Evolutionary conservation across 2,888 invertebrate species (phyloP), one percentile per base, ranked within the genome.

Genomic region (Nomada fucata): DNA sequence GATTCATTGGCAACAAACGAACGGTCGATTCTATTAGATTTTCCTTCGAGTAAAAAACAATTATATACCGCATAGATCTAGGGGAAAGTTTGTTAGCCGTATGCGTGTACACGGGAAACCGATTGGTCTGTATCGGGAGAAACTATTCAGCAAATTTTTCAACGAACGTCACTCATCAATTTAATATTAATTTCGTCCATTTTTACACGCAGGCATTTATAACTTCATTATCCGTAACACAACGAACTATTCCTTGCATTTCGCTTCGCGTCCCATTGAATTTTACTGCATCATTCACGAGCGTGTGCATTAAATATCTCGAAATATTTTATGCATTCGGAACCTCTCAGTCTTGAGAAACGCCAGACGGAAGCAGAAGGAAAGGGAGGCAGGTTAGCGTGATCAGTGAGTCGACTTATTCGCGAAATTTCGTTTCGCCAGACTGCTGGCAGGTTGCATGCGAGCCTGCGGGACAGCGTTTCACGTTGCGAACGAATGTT

Each of bases 401-500:
- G 60, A 73, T 73, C 73, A 50, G 15, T 53, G 53, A 55, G 36
- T n/a, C 29, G 63, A 70, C 23, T 59, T 70, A 70, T 59, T 64
- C 64, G 13, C n/a, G 11, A 53, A 63, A 75, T 75, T 36, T 68
- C 26, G 53, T 61, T 61, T n/a, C 13, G 2, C 29, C 13, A 26
- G 67, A 20, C 11, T 67, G 67, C 52, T 50, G 67, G 18, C 36
- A 59, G 57, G 36, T 44, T n/a, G 59, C 23, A n/a, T n/a, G 52
- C 26, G 47, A 63, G 57, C 50, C 74, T 74, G 47, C 67, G 47
- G 75, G 75, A 55, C 61, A 74, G 11, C 67, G 55, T 61, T 53
- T 60, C 78, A 53, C 57, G 11, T 29, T 18, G 42, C 61, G 44
- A 65, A 50, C 61, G 78, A 80, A 78, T 77, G 71, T 67, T 29